Base-by-base conservation (phyloP, 2,888 invertebrate genomes). In the Andrena chrysosceles region DNA sequence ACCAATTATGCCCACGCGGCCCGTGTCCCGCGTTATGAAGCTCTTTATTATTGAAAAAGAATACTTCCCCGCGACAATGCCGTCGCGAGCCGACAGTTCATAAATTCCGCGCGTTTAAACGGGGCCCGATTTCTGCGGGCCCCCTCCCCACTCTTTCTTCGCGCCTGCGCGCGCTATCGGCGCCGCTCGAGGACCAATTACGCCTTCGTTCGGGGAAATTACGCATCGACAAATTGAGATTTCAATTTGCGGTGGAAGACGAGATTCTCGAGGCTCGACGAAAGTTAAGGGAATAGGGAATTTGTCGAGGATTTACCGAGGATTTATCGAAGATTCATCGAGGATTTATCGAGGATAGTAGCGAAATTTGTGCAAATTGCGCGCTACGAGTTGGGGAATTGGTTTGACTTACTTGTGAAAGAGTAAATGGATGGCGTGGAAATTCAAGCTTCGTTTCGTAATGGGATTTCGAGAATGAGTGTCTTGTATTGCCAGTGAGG, bases 1-100 rank as follows among this genome's bases (percentile, higher is more conserved):
- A 82, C 56, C 86, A 86, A 86, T 86, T 86, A 87, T 87, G 77
- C 81, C 79, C 79, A 82, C 86, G 85, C 60, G 29, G 60, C 49
- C 16, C n/a, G 48, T 23, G 63, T 23, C 75, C 56, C 70, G 76
- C 72, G 70, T 87, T 86, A 86, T 82, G 79, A 82, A 85, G 77
- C 82, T 79, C 77, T 87, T 85, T 78, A 87, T 86, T 84, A 86
- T 85, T 82, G 79, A 63, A 68, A 67, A 59, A 69, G 75, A 85
- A 80, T 85, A 82, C 73, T 66, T 42, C 48, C 56, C 62, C 52
- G 78, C 59, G 71, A 87, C 81, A 79, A 86, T 84, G 74, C 60
- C 23, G 31, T 26, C 35, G 23, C 29, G 13, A 63, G 29, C 64
- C 63, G 69, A 23, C 72, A 68, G 80, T 85, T 75, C 75, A 71